Conservation (phyloP, 2,888 invertebrate species). For the Leucozona laternaria region DNA sequence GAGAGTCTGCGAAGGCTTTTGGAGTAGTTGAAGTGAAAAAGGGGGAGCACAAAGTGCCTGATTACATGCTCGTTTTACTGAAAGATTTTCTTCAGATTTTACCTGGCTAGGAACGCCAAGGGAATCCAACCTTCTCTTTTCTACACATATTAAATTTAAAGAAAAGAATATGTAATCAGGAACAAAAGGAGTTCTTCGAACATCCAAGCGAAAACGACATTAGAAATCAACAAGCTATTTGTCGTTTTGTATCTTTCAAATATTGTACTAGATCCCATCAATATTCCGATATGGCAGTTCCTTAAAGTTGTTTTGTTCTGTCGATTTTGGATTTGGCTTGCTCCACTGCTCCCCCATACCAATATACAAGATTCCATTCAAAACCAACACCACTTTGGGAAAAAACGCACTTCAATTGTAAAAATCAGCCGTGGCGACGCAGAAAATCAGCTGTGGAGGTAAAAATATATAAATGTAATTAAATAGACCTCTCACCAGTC, state of each 20-base stretch:
- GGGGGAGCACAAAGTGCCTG: too few relatives aligned
- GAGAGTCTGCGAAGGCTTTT: too few relatives aligned
- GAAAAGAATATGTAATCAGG: too few relatives aligned
- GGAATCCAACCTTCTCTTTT: too few relatives aligned
- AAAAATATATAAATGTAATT: conserved; percentile 56
- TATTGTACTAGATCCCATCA: neutral
- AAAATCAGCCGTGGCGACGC: conserved; percentile 73
- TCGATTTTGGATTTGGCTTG: neutral
- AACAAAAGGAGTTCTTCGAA: too few relatives aligned
- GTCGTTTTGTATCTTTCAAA: neutral
- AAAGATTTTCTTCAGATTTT: too few relatives aligned
- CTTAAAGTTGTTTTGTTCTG: conserved; percentile 37
- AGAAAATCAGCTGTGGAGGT: conserved; percentile 71
- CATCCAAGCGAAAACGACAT: too few relatives aligned
- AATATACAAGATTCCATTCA: conserved; percentile 22
- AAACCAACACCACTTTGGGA: neutral
- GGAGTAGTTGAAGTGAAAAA: too few relatives aligned
- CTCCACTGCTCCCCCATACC: conserved; percentile 7
- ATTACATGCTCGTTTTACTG: too few relatives aligned
- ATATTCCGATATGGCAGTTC: conserved; percentile 25
- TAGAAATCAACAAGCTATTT: too few relatives aligned
- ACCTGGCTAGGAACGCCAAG: too few relatives aligned
- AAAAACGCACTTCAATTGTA: conserved; percentile 46
- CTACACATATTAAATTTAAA: too few relatives aligned
- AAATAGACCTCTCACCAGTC: neutral